Conservation (phyloP, 2,113 vertebrate species). For the Calyptomena viridis region DNA sequence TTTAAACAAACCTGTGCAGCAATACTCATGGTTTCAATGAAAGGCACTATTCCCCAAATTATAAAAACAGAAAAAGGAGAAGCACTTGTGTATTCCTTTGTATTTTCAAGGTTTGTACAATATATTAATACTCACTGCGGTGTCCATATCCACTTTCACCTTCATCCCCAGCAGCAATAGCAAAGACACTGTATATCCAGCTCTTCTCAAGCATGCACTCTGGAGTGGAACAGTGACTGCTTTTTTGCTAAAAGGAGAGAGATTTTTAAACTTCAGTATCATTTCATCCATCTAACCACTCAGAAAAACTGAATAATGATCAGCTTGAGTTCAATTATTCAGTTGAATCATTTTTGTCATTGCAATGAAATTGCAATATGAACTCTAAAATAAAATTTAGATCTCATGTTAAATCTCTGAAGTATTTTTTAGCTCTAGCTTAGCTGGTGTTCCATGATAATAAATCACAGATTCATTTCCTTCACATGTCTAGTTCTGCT, state of each 20-base stretch:
- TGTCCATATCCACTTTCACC: not conserved
- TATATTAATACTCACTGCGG: not conserved
- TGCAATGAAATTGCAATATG: not conserved
- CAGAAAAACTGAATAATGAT: not conserved
- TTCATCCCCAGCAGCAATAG: not conserved
- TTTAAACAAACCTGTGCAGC: not conserved
- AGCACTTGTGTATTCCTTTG: not conserved
- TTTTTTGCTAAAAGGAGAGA: not conserved
- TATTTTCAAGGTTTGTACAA: not conserved
- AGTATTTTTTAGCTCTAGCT: not conserved
- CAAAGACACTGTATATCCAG: not conserved
- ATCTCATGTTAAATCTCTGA: not conserved
- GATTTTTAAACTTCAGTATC: not conserved
- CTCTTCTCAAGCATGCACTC: not conserved
- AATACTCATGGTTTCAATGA: not conserved
- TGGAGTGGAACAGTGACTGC: not conserved
- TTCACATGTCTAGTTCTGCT: not conserved
- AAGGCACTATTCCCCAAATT: not conserved
- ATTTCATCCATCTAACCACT: not conserved
- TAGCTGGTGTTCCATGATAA: not conserved
- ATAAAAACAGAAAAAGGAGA: not conserved
- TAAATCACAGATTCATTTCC: not conserved
- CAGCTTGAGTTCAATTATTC: not conserved
- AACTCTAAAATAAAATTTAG: not conserved
- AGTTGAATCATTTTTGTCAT: not conserved